Conservation (phyloP, 1,140 invertebrate genomes). For the Helicoverpa zea region DNA sequence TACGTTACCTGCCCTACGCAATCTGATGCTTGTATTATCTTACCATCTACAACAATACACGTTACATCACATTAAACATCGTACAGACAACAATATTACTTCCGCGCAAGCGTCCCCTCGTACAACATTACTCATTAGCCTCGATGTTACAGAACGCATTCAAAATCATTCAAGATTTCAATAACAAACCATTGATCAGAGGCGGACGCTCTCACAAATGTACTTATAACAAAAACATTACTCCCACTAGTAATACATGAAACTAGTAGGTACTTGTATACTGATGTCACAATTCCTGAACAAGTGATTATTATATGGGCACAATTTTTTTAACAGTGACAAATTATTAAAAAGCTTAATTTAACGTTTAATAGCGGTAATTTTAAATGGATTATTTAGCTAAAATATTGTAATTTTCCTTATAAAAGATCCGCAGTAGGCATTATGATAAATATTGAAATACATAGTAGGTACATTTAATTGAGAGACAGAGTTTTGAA, state of each 20-base stretch:
- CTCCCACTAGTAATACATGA: slow-evolving; percentile 35
- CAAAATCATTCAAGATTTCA: neutral
- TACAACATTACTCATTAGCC: slow-evolving; percentile 36
- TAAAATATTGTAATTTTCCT: too few relatives aligned
- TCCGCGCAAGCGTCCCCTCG: slow-evolving; percentile 7
- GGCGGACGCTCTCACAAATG: slow-evolving; percentile 12
- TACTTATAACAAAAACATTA: slow-evolving; percentile 39
- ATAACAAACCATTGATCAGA: neutral
- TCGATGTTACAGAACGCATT: neutral
- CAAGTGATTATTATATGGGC: slow-evolving; percentile 29
- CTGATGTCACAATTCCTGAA: slow-evolving; percentile 44
- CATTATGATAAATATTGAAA: neutral
- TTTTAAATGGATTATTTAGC: neutral
- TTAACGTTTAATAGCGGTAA: neutral
- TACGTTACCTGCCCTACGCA: slow-evolving; percentile 19
- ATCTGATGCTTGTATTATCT: slow-evolving; percentile 49
- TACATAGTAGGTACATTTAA: neutral
- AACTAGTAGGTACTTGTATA: slow-evolving; percentile 34
- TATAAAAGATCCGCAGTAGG: too few relatives aligned
- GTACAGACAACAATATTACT: slow-evolving; percentile 51
- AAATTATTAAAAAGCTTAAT: slow-evolving; percentile 10
- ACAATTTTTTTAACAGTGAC: slow-evolving; percentile 34
- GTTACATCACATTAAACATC: slow-evolving; percentile 52
- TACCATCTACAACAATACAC: slow-evolving; percentile 58
- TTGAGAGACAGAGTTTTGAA: slow-evolving; percentile 29